Evolutionary conservation across 2,797 vertebrate species (phyloP).

Genomic region (Tragopan temminckii): DNA sequence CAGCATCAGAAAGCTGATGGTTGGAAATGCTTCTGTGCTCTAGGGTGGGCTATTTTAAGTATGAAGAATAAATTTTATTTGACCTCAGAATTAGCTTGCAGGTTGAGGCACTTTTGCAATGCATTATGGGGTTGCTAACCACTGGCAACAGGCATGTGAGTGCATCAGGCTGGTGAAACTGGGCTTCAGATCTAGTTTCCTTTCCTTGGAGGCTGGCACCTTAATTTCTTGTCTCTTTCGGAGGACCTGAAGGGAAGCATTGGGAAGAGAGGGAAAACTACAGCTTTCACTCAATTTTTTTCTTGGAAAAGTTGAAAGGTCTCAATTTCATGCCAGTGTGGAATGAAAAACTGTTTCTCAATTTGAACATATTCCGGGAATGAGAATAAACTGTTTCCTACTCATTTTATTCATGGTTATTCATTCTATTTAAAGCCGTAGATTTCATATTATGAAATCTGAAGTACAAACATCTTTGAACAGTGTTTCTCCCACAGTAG

Average conservation of each 20-base stretch:
- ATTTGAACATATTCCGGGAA: constrained; percentile 20
- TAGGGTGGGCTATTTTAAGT: constrained; percentile 35
- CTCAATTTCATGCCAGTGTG: constrained; percentile 23
- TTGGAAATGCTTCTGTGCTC: constrained; percentile 20
- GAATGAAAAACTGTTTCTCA: constrained; percentile 24
- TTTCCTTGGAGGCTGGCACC: background rate
- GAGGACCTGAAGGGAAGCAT: background rate
- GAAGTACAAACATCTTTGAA: constrained; percentile 27
- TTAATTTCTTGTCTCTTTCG: background rate
- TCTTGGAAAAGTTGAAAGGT: background rate
- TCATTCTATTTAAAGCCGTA: background rate
- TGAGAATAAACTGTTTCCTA: background rate
- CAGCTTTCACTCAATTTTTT: background rate
- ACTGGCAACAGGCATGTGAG: background rate
- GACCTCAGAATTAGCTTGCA: constrained; percentile 16
- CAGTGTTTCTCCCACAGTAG: background rate
- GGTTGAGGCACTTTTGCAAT: background rate
- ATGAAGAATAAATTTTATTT: background rate
- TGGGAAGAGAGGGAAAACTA: background rate
- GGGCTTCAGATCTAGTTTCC: background rate
- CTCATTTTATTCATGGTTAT: constrained; percentile 12
- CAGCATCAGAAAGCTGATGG: constrained; percentile 1
- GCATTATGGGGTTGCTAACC: background rate
- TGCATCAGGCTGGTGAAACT: background rate
- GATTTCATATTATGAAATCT: background rate